Base-by-base conservation (phyloP, 2,113 vertebrate genomes). In the Aphyosemion australe region DNA sequence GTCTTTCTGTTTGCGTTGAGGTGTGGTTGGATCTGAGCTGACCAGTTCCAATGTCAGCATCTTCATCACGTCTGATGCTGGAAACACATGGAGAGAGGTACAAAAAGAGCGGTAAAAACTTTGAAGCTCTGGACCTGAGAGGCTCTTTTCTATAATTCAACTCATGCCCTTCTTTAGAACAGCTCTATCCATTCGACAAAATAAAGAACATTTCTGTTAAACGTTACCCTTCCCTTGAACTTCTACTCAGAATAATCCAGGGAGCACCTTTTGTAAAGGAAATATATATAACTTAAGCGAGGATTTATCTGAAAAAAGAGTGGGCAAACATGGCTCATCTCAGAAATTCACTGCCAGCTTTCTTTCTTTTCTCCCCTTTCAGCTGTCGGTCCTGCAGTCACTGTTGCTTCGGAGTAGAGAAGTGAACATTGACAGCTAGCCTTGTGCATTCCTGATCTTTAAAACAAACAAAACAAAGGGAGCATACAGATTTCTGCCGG, bases 1-100 rank as follows among this genome's bases (percentile, higher is more conserved):
- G 1, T 39, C 8, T 14, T 48, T 8, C 5, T 26, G 46, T 80
- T 61, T 79, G n/a, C n/a, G 47, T 67, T 66, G 84, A 98, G 96
- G 96, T 64, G 95, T 95, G 26, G 89, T 95, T 61, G 96, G 96
- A 19, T 80, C 93, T 42, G 95, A 97, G 65, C 77, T 98, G 34
- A 94, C 93, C 67, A 94, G 89, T 10, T 92, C 16, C 4, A 95
- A 97, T 67, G 94, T 97, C 91, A 97, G 94, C 83, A 94, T 98
- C 91, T 98, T 95, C 90, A 94, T 98, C 73, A 96, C 96, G 47
- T 95, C 96, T 18, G 96, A 98, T 72, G 95, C 95, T 64, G 96
- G 96, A 12, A 97, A 96, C 84, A 95, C 93, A 6, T 98, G 96
- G 96, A 94, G 92, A 78, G 95, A 98, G 95, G 96, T 97, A 92